phyloP scores from a whole-genome alignment of 2,113 vertebrate species.

The Chelonoidis abingdonii region DNA sequence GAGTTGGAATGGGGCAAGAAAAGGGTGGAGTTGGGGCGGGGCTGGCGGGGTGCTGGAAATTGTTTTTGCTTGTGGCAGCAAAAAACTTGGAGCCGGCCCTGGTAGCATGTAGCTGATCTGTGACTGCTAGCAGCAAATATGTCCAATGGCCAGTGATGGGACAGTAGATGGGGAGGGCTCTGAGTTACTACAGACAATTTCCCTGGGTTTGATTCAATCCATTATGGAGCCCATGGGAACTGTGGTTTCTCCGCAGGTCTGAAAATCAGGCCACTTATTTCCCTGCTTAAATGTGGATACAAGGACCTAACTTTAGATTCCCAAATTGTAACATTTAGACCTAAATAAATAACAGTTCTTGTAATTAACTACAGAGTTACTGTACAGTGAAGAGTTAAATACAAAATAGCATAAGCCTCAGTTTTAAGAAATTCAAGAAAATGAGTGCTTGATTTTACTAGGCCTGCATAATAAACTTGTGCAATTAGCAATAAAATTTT shows the following conservation, averaged over 20 bases:
- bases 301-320: neutral
- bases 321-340: neutral
- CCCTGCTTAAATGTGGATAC: neutral
- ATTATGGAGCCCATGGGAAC: neutral
- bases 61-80: too few species aligned
- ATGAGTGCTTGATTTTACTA: conserved; percentile 26
- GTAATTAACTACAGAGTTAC: neutral
- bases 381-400: neutral
- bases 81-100: too few species aligned
- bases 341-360: neutral
- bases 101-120: too few species aligned
- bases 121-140: too few species aligned
- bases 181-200: too few species aligned
- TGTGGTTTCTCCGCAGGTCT: neutral
- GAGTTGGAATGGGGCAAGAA: too few species aligned
- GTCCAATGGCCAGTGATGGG: too few species aligned
- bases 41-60: too few species aligned
- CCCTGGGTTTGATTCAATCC: neutral
- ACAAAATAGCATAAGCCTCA: neutral
- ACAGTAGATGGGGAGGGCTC: too few species aligned
- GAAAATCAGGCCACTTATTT: neutral
- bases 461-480: conserved; percentile 51
- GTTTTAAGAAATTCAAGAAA: conserved; percentile 15
- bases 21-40: too few species aligned
- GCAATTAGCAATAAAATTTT: conserved; percentile 68